These are phyloP conservation scores for Microcebus tavaratra DNA, from an alignment of 2,113 vertebrate genomes.

Conservation along the genomic window DNA sequence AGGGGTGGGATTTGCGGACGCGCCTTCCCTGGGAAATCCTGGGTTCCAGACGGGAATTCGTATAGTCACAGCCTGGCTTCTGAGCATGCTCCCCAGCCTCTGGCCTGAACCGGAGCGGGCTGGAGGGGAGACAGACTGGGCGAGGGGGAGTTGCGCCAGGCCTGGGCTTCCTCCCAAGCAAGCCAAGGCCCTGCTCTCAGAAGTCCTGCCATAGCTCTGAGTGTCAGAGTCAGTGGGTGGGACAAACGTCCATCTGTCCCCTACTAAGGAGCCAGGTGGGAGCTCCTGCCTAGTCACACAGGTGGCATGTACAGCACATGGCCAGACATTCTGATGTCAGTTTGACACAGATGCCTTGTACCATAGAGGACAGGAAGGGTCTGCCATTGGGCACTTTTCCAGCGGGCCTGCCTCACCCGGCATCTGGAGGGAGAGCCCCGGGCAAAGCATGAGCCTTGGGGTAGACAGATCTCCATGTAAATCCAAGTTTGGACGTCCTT, in stretches of 20 bases:
- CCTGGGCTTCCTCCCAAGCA: neutral
- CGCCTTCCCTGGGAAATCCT: neutral
- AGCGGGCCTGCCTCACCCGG: neutral
- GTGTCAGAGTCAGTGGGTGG: neutral
- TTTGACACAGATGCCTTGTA: conserved; percentile 31
- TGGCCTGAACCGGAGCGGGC: neutral
- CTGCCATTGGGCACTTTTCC: neutral
- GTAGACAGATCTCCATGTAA: conserved; percentile 15
- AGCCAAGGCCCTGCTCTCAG: neutral
- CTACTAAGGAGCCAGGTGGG: conserved; percentile 60
- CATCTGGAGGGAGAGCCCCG: neutral
- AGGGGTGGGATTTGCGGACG: neutral
- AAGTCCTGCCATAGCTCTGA: neutral
- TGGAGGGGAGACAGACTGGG: neutral
- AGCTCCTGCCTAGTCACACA: conserved; percentile 56
- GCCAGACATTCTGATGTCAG: conserved; percentile 44
- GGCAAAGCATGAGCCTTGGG: neutral
- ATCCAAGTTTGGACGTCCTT: neutral
- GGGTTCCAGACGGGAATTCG: neutral
- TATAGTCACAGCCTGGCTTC: neutral
- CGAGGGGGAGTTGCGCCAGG: neutral
- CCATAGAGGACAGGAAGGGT: neutral
- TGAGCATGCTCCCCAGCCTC: neutral
- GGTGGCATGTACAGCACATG: conserved; percentile 16
- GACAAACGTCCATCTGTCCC: conserved; percentile 60